phyloP scores from a whole-genome alignment of 2,797 vertebrate species.

The Oreochromis grahami region DNA sequence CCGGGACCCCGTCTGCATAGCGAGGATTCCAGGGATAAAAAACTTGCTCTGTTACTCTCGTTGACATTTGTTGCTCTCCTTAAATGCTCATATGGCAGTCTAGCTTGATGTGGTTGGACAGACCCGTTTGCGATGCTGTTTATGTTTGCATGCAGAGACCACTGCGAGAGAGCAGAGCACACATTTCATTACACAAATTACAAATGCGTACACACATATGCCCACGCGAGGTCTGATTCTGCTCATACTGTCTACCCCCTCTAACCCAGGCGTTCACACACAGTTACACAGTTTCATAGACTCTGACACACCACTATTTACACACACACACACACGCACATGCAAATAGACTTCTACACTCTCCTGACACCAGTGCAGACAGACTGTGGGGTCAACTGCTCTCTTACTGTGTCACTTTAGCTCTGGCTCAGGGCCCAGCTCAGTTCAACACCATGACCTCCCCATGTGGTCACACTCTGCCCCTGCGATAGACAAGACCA shows the following conservation, averaged over 20 bases:
- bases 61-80: not conserved
- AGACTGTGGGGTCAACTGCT: slow-evolving; percentile 42
- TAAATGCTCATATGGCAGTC: not conserved
- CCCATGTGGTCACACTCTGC: slow-evolving; percentile 12
- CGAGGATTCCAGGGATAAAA: not conserved
- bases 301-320: not conserved
- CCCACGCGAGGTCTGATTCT: not conserved
- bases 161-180: not conserved
- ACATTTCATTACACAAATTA: not conserved
- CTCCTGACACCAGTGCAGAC: slow-evolving; percentile 5
- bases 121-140: not conserved
- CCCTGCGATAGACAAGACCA: slow-evolving; percentile 13
- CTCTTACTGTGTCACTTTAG: slow-evolving; percentile 39
- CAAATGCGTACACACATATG: not conserved
- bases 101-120: not conserved
- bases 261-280: not conserved
- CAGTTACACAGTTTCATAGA: not conserved
- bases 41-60: not conserved
- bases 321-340: not conserved
- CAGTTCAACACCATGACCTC: slow-evolving; percentile 10
- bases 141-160: not conserved
- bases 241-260: not conserved
- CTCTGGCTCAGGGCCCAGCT: slow-evolving; percentile 37
- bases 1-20: not conserved
- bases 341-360: not conserved